These are phyloP conservation scores for Campopleginae sp. DNA, from an alignment of 2,888 invertebrate genomes.

Conservation along the genomic window DNA sequence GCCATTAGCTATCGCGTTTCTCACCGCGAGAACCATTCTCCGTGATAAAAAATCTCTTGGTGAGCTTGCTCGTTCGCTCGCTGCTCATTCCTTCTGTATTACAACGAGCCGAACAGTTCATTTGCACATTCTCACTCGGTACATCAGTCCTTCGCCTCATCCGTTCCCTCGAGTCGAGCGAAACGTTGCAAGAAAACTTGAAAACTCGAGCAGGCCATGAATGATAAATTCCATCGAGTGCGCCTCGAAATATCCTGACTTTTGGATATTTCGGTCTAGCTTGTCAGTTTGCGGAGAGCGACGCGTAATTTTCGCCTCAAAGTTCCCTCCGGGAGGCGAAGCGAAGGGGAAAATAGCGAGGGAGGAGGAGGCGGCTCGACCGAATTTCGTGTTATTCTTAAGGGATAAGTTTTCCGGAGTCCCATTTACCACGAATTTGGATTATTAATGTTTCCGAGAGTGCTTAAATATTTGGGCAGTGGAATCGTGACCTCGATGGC, in stretches of 20 bases:
- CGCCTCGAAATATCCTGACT: background rate
- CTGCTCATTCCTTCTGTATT: conserved; percentile 38
- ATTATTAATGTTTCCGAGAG: background rate
- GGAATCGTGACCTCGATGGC: background rate
- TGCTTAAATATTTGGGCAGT: background rate
- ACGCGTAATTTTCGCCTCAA: background rate
- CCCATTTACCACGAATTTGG: background rate
- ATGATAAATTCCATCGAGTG: conserved; percentile 36
- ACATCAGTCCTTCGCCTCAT: background rate
- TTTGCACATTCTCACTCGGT: conserved; percentile 45
- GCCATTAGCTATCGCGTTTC: conserved; percentile 34
- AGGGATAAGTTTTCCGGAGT: background rate
- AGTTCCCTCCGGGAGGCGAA: background rate
- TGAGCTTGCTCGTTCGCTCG: background rate
- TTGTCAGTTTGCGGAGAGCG: conserved; percentile 2
- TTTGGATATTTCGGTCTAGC: conserved; percentile 29
- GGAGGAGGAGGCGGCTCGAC: background rate
- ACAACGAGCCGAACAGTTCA: conserved; percentile 35
- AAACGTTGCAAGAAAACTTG: conserved; percentile 28
- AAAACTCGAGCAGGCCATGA: conserved; percentile 33
- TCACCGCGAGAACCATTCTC: background rate
- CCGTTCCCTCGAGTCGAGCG: background rate
- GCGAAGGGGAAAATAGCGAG: background rate
- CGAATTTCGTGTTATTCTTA: background rate
- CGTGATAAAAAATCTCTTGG: background rate